These are phyloP conservation scores for Metopia argyrocephala DNA, from an alignment of 2,888 invertebrate genomes.

Conservation along the genomic window DNA sequence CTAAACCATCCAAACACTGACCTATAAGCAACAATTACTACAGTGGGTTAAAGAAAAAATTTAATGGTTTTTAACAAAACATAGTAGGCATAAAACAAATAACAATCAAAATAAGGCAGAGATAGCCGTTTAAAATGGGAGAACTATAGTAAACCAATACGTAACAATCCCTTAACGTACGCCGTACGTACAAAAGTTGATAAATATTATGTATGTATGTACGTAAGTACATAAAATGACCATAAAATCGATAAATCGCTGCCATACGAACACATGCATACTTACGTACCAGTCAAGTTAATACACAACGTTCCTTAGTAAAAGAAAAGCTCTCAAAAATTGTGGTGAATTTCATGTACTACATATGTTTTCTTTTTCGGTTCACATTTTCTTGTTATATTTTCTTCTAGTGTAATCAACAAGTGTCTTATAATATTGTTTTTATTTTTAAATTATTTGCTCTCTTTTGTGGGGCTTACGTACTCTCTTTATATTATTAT, in stretches of 20 bases:
- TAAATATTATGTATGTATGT: too few species aligned
- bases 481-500: conserved; percentile 16
- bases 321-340: background rate
- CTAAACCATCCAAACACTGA: too few species aligned
- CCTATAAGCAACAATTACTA: too few species aligned
- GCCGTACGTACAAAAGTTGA: too few species aligned
- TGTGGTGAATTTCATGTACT: conserved; percentile 39
- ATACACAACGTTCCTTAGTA: background rate
- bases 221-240: too few species aligned
- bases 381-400: conserved; percentile 10
- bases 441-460: background rate
- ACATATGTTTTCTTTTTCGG: conserved; percentile 32
- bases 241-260: conserved; percentile 30
- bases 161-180: too few species aligned
- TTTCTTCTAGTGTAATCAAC: conserved; percentile 41
- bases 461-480: background rate
- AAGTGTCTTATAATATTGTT: conserved; percentile 45
- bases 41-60: too few species aligned
- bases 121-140: too few species aligned
- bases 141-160: too few species aligned
- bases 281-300: background rate
- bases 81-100: too few species aligned
- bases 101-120: too few species aligned
- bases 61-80: too few species aligned
- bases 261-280: background rate